These are phyloP conservation scores for Megathymus violae DNA, from an alignment of 1,140 invertebrate species.

Conservation along the genomic window DNA sequence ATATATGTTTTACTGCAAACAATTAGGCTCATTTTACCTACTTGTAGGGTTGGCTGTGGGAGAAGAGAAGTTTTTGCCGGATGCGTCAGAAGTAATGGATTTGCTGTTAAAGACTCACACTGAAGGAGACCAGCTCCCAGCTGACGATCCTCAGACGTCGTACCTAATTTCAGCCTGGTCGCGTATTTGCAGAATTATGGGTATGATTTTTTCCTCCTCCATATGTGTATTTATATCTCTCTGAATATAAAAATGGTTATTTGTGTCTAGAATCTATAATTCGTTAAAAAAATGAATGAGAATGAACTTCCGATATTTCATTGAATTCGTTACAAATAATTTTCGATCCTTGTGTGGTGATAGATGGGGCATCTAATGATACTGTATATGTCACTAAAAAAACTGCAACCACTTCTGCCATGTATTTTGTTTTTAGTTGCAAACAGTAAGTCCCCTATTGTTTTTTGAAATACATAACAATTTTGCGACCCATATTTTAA, in stretches of 20 bases:
- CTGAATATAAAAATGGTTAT: background rate
- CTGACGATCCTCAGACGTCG: conserved; percentile 98
- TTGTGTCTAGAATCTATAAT: conserved; percentile 20
- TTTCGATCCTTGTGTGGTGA: too few species aligned
- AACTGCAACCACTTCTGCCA: too few species aligned
- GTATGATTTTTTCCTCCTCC: conserved; percentile 83
- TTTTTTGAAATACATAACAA: too few species aligned
- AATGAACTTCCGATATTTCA: too few species aligned
- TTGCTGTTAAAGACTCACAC: conserved; percentile 96
- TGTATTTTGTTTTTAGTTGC: too few species aligned
- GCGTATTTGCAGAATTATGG: conserved; percentile 98
- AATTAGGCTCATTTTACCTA: background rate
- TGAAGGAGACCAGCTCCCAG: conserved; percentile 90
- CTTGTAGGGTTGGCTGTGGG: conserved; percentile 93
- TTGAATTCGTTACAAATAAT: too few species aligned
- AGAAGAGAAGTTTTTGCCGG: conserved; percentile 95
- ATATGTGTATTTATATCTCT: too few species aligned
- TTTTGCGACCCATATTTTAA: too few species aligned
- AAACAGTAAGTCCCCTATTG: too few species aligned
- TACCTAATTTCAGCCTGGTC: conserved; percentile 99
- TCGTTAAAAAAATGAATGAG: too few species aligned
- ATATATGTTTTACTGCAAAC: background rate
- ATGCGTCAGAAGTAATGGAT: conserved; percentile 98
- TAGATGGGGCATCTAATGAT: too few species aligned
- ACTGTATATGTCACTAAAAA: too few species aligned